Conservation (phyloP, 2,113 vertebrate species). For the Bubo blakistoni region DNA sequence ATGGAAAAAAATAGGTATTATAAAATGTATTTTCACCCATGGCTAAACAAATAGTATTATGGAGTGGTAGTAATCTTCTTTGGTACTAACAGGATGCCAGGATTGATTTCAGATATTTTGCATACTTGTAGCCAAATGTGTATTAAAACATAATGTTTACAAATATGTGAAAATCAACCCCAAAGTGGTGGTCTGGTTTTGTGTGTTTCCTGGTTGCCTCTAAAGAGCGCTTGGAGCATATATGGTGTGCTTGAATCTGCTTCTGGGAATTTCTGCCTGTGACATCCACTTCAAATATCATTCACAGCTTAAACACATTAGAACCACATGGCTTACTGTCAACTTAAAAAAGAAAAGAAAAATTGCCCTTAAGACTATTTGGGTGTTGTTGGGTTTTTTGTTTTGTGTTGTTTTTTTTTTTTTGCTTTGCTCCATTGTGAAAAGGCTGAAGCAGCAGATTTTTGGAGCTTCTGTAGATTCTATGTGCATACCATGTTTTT, state of each 20-base stretch:
- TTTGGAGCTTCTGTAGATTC: background rate
- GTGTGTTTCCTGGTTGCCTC: background rate
- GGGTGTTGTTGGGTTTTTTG: background rate
- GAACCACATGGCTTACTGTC: conserved; percentile 32
- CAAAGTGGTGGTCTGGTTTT: background rate
- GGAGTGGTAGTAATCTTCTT: background rate
- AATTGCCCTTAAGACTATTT: background rate
- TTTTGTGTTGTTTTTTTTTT: background rate
- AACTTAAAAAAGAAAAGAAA: background rate
- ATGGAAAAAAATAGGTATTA: background rate
- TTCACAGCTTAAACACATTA: conserved; percentile 45
- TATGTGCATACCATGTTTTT: background rate
- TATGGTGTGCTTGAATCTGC: background rate
- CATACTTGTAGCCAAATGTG: background rate
- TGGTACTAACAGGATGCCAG: background rate
- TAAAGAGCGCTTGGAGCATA: background rate
- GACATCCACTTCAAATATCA: conserved; percentile 10
- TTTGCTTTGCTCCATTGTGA: background rate
- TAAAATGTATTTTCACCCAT: background rate
- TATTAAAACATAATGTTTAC: background rate
- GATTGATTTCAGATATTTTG: background rate
- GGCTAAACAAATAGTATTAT: background rate
- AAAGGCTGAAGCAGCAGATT: conserved; percentile 37
- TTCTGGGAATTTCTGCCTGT: conserved; percentile 24
- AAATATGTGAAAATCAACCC: background rate